Conservation (phyloP, 2,113 vertebrate species). For the Abramis brama region DNA sequence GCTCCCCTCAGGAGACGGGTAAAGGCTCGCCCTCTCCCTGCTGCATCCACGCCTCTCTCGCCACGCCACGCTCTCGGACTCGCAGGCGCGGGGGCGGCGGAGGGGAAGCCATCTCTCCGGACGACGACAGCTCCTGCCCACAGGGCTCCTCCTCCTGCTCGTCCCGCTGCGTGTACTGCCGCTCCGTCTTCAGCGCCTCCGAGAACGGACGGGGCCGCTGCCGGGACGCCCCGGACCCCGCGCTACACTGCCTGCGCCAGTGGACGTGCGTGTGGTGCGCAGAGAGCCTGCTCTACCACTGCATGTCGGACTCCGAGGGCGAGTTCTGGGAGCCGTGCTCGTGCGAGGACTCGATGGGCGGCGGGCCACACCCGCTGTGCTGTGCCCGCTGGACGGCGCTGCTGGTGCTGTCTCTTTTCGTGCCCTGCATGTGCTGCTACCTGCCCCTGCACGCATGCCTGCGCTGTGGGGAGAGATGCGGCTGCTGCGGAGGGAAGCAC, state of each 20-base stretch:
- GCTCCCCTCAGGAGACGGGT: conserved; percentile 76
- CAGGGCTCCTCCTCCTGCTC: conserved; percentile 78
- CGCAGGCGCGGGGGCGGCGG: conserved; percentile 74
- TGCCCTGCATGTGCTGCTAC: conserved; percentile 96
- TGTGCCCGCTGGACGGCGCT: conserved; percentile 90
- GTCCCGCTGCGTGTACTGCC: conserved; percentile 90
- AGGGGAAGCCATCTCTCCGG: conserved; percentile 72
- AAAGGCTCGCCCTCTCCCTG: conserved; percentile 78
- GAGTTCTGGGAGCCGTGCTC: conserved; percentile 95
- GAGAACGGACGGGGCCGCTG: conserved; percentile 89
- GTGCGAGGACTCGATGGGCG: conserved; percentile 84
- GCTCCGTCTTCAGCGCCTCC: conserved; percentile 85
- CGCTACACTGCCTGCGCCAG: conserved; percentile 85
- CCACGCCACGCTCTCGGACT: conserved; percentile 78
- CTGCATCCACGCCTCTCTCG: conserved; percentile 80
- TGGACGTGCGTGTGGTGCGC: conserved; percentile 94
- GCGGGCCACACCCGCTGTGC: conserved; percentile 82
- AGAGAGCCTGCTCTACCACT: conserved; percentile 93
- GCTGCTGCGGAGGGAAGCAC: conserved; percentile 90
- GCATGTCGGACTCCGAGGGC: conserved; percentile 93
- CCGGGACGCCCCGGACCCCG: conserved; percentile 88
- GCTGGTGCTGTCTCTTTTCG: conserved; percentile 85
- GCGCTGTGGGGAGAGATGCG: conserved; percentile 87
- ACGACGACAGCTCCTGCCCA: conserved; percentile 79
- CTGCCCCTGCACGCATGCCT: conserved; percentile 90